These are phyloP conservation scores for Nephila pilipes DNA, from an alignment of 1,140 invertebrate species.

Conservation along the genomic window DNA sequence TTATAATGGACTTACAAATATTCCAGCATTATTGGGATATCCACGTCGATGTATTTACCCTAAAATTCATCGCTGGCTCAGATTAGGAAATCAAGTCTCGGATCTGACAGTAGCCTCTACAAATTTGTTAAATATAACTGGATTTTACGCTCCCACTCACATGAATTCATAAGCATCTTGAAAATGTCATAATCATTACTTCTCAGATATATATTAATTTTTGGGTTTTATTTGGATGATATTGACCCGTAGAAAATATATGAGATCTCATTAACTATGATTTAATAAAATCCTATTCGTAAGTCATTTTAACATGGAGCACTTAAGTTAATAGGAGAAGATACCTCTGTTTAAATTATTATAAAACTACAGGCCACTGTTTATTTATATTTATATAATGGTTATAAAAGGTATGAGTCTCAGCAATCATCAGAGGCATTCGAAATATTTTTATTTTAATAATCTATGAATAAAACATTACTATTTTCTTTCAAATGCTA, in stretches of 20 bases:
- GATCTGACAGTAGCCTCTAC: background rate
- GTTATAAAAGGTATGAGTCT: no score
- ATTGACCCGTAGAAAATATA: background rate
- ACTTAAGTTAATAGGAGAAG: background rate
- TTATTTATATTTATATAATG: no score
- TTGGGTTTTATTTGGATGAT: background rate
- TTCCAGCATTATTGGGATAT: background rate
- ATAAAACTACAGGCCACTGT: no score
- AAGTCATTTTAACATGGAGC: background rate
- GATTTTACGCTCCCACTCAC: no score
- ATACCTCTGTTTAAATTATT: no score
- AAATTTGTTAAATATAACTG: background rate
- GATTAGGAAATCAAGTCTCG: background rate
- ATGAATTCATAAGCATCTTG: background rate
- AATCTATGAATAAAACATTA: no score
- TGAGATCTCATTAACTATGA: background rate
- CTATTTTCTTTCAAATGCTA: no score
- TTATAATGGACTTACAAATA: background rate
- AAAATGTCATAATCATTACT: background rate
- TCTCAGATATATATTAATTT: background rate
- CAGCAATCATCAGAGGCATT: no score
- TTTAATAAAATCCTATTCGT: background rate
- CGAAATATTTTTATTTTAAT: no score
- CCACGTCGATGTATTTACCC: background rate
- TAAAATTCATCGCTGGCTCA: background rate